Percentiles rank a stretch among this genome's conserved stretches.
phyloP scores from a whole-genome alignment of 2,797 vertebrate species.

The Masticophis lateralis region DNA sequence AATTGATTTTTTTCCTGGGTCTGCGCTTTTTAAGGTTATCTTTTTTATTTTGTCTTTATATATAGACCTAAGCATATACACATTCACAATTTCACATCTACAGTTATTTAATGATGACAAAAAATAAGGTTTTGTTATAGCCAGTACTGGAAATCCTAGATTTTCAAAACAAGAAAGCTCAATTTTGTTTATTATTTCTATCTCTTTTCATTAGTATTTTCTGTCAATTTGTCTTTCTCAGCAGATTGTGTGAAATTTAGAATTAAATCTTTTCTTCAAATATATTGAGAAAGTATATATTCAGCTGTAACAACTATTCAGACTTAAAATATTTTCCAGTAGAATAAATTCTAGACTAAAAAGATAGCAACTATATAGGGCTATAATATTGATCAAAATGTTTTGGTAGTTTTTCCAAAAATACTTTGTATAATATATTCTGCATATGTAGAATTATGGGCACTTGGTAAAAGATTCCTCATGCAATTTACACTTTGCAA shows the following conservation, averaged over 20 bases:
- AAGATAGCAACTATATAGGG: not conserved
- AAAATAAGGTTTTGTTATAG: not conserved
- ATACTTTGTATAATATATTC: not conserved
- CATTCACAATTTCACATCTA: not conserved
- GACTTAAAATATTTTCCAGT: not conserved
- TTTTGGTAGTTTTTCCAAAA: not conserved
- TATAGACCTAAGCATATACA: too few relatives aligned
- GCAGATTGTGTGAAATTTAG: not conserved
- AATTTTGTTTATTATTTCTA: not conserved
- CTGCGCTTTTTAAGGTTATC: not conserved
- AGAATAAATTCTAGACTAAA: not conserved
- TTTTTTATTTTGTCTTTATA: not conserved
- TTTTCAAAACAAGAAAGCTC: not conserved
- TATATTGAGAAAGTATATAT: not conserved
- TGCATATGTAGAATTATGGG: conserved; percentile 25
- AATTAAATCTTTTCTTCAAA: not conserved
- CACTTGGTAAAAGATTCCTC: conserved; percentile 56
- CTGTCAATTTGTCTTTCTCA: not conserved
- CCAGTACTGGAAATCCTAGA: not conserved
- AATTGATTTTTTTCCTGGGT: not conserved
- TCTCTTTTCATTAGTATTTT: not conserved
- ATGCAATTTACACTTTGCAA: conserved; percentile 19
- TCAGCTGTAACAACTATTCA: not conserved
- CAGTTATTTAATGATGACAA: not conserved
- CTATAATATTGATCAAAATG: not conserved